phyloP scores from a whole-genome alignment of 2,113 vertebrate genomes.

The Puntigrus tetrazona region DNA sequence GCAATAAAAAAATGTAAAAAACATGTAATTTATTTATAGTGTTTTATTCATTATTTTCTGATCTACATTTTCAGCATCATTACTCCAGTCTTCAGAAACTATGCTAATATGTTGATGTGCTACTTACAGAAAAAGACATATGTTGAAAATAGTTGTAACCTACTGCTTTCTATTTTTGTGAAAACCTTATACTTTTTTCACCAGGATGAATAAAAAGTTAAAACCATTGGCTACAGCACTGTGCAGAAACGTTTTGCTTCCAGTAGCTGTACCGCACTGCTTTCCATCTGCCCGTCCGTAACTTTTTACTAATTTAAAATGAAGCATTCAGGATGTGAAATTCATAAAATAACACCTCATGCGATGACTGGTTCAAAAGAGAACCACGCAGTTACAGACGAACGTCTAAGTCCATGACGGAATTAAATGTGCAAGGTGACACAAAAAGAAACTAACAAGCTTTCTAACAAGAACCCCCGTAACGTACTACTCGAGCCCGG shows the following conservation, averaged over 20 bases:
- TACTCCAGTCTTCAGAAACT: too few species aligned
- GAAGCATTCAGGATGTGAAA: not conserved
- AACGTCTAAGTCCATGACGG: not conserved
- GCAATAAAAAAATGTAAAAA: too few species aligned
- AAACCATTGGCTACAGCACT: not conserved
- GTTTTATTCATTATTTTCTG: too few species aligned
- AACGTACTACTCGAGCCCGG: not conserved
- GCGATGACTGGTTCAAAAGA: not conserved
- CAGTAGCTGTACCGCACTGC: not conserved
- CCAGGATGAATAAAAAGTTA: too few species aligned
- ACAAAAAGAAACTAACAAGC: slow-evolving; percentile 16
- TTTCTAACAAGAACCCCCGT: slow-evolving; percentile 10
- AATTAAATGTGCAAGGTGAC: not conserved
- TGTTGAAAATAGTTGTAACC: too few species aligned
- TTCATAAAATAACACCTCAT: not conserved
- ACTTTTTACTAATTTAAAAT: not conserved
- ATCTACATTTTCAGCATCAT: too few species aligned
- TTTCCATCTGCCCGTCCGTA: not conserved
- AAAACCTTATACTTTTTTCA: too few species aligned
- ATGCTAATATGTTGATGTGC: too few species aligned
- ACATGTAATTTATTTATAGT: too few species aligned
- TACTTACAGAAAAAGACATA: too few species aligned
- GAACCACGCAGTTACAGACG: not conserved
- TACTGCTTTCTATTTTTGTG: too few species aligned
- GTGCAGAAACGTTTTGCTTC: not conserved